Evolutionary conservation across 1,140 invertebrate genomes (phyloP), one percentile per base, ranked within the genome.

Genomic region (Leptinotarsa undecemlineata): DNA sequence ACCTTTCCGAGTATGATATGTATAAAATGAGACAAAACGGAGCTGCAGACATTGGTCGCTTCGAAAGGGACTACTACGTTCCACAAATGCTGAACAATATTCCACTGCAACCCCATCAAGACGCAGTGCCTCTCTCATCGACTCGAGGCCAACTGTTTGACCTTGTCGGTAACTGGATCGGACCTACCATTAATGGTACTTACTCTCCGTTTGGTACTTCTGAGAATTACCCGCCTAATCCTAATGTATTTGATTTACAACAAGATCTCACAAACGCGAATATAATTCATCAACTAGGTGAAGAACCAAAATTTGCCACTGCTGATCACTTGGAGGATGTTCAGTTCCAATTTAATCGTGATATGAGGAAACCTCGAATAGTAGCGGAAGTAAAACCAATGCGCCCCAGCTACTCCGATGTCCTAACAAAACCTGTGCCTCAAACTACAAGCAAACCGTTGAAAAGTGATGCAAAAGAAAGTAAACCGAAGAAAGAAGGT

Each of bases 361-460:
- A 80, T 74, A 86, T 82, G 51, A 90, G 88, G 76, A 94, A 94
- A 81, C 90, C 90, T 68, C 87, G 93, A 33, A 93, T 93, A 81
- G 90, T 95, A 1, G 93, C 93, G 26, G 93, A 94, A 87, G 93
- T 95, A 0, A 94, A 93, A 81, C 93, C 93, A 4, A 94, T 95
- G 93, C 86, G 93, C 71, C 93, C 93, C 21, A 91, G 91, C 23
- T 95, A 95, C 83, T 95, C 94, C 2, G 93, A 94, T 85, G 92
- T 95, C 13, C 79, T 95, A 15, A 90, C 91, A 17, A 94, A 95
- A 84, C 83, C 85, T 33, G 84, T 82, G 26, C 84, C 82, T 73
- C 84, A 85, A 84, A 84, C 77, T 76, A 84, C 79, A n/a, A 86
- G 77, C 64, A 88, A 86, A 79, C 72, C 80, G 8, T 85, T 85